Evolutionary conservation across 2,113 vertebrate species (phyloP).

Genomic region (Potamarius usumacintae): DNA sequence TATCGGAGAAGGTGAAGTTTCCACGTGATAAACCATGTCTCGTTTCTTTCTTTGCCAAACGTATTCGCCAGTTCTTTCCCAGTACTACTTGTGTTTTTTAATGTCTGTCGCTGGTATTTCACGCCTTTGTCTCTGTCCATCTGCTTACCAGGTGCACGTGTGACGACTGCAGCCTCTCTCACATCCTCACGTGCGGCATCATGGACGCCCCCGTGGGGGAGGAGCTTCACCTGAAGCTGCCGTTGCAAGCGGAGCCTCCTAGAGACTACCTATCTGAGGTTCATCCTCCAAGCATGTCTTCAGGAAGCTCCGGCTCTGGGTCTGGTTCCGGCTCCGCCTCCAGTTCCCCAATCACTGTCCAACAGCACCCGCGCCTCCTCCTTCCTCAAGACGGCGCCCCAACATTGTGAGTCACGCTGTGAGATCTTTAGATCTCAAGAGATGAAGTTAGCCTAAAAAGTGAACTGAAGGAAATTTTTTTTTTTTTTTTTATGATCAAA

Average conservation of each 20-base stretch:
- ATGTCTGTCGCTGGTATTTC: background rate
- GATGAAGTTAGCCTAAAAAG: background rate
- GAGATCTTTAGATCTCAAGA: background rate
- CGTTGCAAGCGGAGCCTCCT: constrained; percentile 83
- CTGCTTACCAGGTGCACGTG: constrained; percentile 84
- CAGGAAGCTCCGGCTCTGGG: constrained; percentile 91
- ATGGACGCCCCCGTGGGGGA: constrained; percentile 92
- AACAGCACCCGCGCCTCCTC: constrained; percentile 85
- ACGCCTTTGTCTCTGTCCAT: background rate
- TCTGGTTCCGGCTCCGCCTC: constrained; percentile 75
- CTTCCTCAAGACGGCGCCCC: constrained; percentile 77
- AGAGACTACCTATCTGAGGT: constrained; percentile 86
- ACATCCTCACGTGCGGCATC: constrained; percentile 97
- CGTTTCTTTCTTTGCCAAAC: background rate
- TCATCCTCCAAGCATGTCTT: constrained; percentile 90
- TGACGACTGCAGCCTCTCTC: constrained; percentile 97
- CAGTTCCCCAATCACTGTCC: constrained; percentile 89
- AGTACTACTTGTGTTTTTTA: no score
- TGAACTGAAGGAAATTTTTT: no score
- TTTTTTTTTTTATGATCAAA: no score
- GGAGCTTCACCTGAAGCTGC: constrained; percentile 87
- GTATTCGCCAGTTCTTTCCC: background rate
- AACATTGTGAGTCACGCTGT: constrained; percentile 81
- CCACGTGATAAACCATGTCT: background rate
- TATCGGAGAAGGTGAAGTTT: constrained; percentile 87